Percentiles rank a stretch among this genome's conserved stretches.
Evolutionary conservation across 1,140 invertebrate species (phyloP).

Genomic region (Psix sp.): DNA sequence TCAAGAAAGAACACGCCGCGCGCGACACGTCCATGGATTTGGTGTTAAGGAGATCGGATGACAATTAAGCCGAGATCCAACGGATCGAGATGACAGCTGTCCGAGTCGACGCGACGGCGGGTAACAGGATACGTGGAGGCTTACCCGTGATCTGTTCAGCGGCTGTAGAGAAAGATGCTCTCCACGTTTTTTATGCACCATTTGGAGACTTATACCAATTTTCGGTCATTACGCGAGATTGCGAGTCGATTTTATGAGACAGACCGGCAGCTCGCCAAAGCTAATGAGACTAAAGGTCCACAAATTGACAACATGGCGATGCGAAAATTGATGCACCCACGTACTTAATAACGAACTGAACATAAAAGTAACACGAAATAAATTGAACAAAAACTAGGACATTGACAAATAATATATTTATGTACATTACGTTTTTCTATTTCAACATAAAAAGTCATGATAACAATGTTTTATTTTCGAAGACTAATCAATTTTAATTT

Average conservation of each 20-base stretch:
- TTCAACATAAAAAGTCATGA: no score
- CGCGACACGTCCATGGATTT: conserved; percentile 57
- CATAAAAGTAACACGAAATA: not conserved
- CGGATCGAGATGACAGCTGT: conserved; percentile 59
- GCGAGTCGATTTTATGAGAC: conserved; percentile 39
- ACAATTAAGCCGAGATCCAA: conserved; percentile 61
- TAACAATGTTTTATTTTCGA: no score
- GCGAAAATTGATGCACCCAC: conserved; percentile 35
- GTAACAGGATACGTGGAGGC: conserved; percentile 56
- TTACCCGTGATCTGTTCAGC: conserved; percentile 11
- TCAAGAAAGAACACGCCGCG: conserved; percentile 32
- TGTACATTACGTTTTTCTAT: no score
- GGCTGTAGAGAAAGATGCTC: not conserved
- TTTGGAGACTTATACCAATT: conserved; percentile 38
- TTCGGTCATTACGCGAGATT: conserved; percentile 44
- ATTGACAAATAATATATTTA: conserved; percentile 7
- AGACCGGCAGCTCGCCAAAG: conserved; percentile 22
- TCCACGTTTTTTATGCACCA: conserved; percentile 28
- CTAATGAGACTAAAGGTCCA: conserved; percentile 28
- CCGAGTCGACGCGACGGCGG: conserved; percentile 41
- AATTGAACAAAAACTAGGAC: conserved; percentile 14
- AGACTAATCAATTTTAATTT: no score
- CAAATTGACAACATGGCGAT: conserved; percentile 33
- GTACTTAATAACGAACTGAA: conserved; percentile 31
- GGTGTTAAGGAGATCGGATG: conserved; percentile 61